Conservation (phyloP, 2,113 vertebrate species). For the rabbit (Oryctolagus cuniculus) region mOryCun1.1 NC_091434.1:110295501-110296000, state of each 20-base stretch:
- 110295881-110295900: not conserved
- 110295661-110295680: not conserved
- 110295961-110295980: not conserved
- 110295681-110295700: not conserved
- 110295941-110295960: not conserved
- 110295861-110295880: not conserved
- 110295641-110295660: not conserved
- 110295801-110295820: not conserved
- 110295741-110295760: not conserved
- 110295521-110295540: not conserved
- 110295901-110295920: not conserved
- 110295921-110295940: not conserved
- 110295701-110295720: not conserved
- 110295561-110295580: not conserved
- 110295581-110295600: not conserved
- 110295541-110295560: not conserved
- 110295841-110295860: not conserved
- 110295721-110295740: not conserved
- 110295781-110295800: not conserved
- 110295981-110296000: not conserved
- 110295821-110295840: not conserved
- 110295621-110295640: not conserved
- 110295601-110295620: not conserved
- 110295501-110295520: not conserved
- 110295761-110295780: not conserved